Evolutionary conservation across 2,113 vertebrate species (phyloP).

Genomic region (Coturnix japonica): DNA sequence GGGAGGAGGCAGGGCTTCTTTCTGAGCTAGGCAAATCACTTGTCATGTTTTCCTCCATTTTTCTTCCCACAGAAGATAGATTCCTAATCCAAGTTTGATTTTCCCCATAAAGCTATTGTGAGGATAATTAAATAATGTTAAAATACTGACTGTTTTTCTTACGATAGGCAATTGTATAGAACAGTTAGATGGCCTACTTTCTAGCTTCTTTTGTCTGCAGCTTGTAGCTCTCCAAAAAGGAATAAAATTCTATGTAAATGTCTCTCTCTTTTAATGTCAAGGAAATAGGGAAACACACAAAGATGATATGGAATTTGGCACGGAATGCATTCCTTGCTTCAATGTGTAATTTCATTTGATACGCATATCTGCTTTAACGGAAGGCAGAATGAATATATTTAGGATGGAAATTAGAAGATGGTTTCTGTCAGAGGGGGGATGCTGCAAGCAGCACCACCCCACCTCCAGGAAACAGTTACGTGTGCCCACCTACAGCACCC

Average conservation of each 20-base stretch:
- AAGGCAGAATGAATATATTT: constrained; percentile 10
- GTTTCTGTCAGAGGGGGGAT: background rate
- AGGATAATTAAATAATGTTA: background rate
- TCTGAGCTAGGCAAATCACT: rapidly evolving
- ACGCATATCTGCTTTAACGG: background rate
- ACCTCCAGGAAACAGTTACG: rapidly evolving
- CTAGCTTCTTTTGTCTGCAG: constrained; percentile 19
- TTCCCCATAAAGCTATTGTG: background rate
- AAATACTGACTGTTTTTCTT: background rate
- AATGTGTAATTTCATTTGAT: constrained; percentile 46
- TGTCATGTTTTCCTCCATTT: rapidly evolving
- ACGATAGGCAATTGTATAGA: background rate
- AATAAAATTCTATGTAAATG: constrained; percentile 26
- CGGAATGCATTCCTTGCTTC: background rate
- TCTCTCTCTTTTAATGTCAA: background rate
- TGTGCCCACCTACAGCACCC: rapidly evolving
- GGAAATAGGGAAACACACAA: background rate
- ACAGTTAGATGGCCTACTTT: constrained; percentile 2
- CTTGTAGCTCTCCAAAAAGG: background rate
- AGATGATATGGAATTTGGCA: constrained; percentile 16
- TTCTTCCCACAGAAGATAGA: background rate
- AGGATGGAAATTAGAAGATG: constrained; percentile 8
- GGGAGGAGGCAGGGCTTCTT: background rate
- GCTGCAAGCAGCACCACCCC: background rate
- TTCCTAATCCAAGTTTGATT: background rate